Conservation (phyloP, 2,797 vertebrate species). For the Hyperoplus immaculatus region DNA sequence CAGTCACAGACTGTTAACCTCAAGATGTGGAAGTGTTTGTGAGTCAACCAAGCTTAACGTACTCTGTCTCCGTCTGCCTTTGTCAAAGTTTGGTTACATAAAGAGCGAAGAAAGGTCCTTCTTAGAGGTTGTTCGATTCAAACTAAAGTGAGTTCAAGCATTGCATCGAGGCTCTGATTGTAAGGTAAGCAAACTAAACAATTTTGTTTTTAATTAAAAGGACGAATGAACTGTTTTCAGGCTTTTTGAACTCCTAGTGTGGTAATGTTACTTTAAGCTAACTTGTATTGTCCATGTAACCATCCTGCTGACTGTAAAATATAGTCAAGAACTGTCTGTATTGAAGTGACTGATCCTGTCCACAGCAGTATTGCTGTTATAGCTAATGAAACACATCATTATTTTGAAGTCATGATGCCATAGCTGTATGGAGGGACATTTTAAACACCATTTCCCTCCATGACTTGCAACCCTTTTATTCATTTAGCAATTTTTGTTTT, state of each 20-base stretch:
- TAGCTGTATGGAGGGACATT: too few species aligned
- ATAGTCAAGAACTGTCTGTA: not conserved
- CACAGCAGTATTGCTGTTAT: conserved; percentile 9
- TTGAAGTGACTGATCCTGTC: not conserved
- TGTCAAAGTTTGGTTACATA: conserved; percentile 62
- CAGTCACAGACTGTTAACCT: conserved; percentile 89
- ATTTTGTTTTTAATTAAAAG: not conserved
- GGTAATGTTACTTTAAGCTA: not conserved
- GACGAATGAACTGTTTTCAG: not conserved
- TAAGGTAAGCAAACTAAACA: conserved; percentile 69
- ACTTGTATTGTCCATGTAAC: not conserved
- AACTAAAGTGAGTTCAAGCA: conserved; percentile 38
- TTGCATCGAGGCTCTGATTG: conserved; percentile 10
- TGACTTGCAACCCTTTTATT: not conserved
- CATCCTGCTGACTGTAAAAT: not conserved
- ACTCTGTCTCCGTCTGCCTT: conserved; percentile 67
- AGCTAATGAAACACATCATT: conserved; percentile 5
- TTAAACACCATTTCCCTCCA: too few species aligned
- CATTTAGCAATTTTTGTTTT: not conserved
- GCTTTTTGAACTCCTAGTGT: conserved; percentile 1
- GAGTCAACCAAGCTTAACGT: conserved; percentile 82
- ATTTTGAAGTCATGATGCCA: conserved; percentile 4
- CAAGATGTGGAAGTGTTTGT: conserved; percentile 83
- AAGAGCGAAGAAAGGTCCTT: conserved; percentile 48
- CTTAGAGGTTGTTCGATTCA: conserved; percentile 37